These are phyloP conservation scores for Aphelenchoides fujianensis DNA, from an alignment of 1,140 invertebrate species.

Conservation along the genomic window DNA sequence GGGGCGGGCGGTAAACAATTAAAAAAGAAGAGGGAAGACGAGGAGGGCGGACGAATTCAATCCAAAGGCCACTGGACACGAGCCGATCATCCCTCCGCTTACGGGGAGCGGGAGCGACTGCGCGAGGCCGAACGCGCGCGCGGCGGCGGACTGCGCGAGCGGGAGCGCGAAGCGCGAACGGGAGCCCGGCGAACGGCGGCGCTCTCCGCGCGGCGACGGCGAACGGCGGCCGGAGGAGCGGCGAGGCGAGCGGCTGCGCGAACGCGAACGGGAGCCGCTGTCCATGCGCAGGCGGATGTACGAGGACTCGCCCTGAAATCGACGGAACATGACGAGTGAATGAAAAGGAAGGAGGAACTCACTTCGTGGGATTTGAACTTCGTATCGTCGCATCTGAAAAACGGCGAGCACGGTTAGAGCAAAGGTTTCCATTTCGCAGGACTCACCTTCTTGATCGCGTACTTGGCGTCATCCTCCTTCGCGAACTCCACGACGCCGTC, in stretches of 20 bases:
- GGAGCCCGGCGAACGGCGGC: not conserved
- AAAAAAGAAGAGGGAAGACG: too few species aligned
- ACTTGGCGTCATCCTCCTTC: slow-evolving; percentile 92
- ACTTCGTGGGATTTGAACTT: slow-evolving; percentile 94
- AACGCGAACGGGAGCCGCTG: not conserved
- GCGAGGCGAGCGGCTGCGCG: slow-evolving; percentile 35
- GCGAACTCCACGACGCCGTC: slow-evolving; percentile 96
- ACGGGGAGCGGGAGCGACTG: not conserved
- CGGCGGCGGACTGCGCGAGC: not conserved
- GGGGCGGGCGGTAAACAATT: too few species aligned
- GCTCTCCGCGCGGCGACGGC: too few species aligned
- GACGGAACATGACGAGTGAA: too few species aligned
- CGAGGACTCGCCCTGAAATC: slow-evolving; percentile 40
- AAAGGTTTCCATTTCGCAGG: too few species aligned
- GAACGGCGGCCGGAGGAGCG: slow-evolving; percentile 6
- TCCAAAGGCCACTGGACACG: too few species aligned
- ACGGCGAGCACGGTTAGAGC: too few species aligned
- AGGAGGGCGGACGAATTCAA: too few species aligned
- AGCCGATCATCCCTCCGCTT: too few species aligned
- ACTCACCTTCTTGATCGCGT: slow-evolving; percentile 75
- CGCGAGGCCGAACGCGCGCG: not conserved
- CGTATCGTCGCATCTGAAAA: too few species aligned
- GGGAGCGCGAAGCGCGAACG: slow-evolving; percentile 1
- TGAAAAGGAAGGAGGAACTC: slow-evolving; percentile 10
- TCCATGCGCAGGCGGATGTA: slow-evolving; percentile 41